phyloP scores from a whole-genome alignment of 2,797 vertebrate species.

The Silurus lanzhouensis region DNA sequence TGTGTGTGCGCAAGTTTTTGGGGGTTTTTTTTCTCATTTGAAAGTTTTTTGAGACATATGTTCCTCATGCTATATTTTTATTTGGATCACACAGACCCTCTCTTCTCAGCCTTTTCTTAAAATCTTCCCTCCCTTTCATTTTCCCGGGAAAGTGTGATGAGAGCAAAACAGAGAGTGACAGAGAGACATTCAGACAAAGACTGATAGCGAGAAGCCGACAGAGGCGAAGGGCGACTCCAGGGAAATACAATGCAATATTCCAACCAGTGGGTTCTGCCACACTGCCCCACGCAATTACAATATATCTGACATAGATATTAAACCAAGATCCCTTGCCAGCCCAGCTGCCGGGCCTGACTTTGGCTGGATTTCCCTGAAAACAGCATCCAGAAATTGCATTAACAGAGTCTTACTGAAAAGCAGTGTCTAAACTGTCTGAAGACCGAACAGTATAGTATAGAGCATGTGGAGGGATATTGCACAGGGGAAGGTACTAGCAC shows the following conservation, averaged over 20 bases:
- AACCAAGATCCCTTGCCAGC: slow-evolving; percentile 68
- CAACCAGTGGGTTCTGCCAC: slow-evolving; percentile 66
- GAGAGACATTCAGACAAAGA: slow-evolving; percentile 30
- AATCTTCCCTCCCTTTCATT: background rate
- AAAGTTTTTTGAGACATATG: background rate
- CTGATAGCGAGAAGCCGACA: slow-evolving; percentile 20
- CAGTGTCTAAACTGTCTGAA: slow-evolving; percentile 52
- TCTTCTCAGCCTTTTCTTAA: slow-evolving; percentile 4
- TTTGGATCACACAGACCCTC: slow-evolving; percentile 7
- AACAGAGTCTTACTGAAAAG: slow-evolving; percentile 66
- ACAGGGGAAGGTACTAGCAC: background rate
- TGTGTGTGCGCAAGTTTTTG: background rate
- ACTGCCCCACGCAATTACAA: slow-evolving; percentile 74
- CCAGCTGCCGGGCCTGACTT: slow-evolving; percentile 57
- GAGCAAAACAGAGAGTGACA: slow-evolving; percentile 16
- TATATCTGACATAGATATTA: slow-evolving; percentile 77
- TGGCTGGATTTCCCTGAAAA: slow-evolving; percentile 63
- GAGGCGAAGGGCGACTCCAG: slow-evolving; percentile 63
- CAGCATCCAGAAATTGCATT: slow-evolving; percentile 63
- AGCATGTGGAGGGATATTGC: slow-evolving; percentile 17
- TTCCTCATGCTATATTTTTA: slow-evolving; percentile 22
- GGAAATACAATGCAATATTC: slow-evolving; percentile 79
- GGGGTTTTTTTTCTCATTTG: background rate
- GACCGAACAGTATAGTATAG: slow-evolving; percentile 46
- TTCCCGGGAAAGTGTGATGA: slow-evolving; percentile 22